Base-by-base conservation (phyloP, 37 sponge, comb jelly and placozoan genomes). In the Ephydatia muelleri region DNA sequence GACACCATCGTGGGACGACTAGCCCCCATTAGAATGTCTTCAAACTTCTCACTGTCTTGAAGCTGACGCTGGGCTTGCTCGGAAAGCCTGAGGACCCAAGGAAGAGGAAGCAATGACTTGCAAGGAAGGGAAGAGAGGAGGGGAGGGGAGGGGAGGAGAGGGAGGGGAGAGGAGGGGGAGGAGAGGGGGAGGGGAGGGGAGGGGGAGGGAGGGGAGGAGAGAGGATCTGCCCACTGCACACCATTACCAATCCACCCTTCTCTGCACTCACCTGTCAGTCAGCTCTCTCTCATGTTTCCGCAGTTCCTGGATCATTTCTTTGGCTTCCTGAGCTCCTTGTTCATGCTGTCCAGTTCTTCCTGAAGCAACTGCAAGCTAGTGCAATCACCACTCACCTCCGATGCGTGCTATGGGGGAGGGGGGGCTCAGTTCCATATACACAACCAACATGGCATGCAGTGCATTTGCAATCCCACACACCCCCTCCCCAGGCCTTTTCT, bases 41-140 rank as follows among this genome's bases (percentile, higher is more conserved):
- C 93, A 83, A 93, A 93, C 68, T 83, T 85, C 49, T 85, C 87
- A 72, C 90, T 70, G 49, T 80, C 93, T 69, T 89, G 88, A 33
- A 93, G n/a, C 65, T 3, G 86, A 89, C 28, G 79, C 64, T 81
- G 88, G 93, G 93, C 93, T 40, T 93, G 93, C 47, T 93, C 93
- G 29, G 93, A 88, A 2, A 93, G 71, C 71, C 93, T 93, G 72
- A 13, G 29, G 23, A 28, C 94, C 94, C 38, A 88, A 89, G 2
- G 90, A 68, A 93, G 90, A 65, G 87, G 91, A 21, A 93, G 87
- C 4, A 91, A 90, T 2, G 1, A 88, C 83, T 38, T 89, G 91
- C 70, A 13, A 80, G 32, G 30, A 31, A 35, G 28, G 25, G n/a
- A 12, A 48, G 9, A 26, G 43, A 70, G 28, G 38, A 69, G 27